phyloP scores from a whole-genome alignment of 1,140 invertebrate species.

The Galendromus occidentalis region DNA sequence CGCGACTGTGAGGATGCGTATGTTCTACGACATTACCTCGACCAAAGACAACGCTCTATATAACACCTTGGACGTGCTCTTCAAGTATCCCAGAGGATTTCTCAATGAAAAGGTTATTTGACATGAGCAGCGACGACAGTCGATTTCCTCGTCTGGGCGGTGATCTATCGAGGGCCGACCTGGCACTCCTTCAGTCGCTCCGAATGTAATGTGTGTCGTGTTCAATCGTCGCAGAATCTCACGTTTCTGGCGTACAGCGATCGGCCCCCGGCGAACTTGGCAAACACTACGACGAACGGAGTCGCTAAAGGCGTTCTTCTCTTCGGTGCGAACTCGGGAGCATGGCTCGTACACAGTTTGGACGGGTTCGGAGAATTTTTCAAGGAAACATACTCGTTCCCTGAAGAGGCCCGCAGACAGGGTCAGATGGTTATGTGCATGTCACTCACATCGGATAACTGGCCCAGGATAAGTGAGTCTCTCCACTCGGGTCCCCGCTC shows the following conservation, averaged over 20 bases:
- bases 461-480: background rate
- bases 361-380: background rate
- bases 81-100: slow-evolving; percentile 4
- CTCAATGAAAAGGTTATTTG: background rate
- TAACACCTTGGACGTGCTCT: slow-evolving; percentile 4
- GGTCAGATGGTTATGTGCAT: background rate
- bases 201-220: too few relatives aligned
- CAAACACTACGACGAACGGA: background rate
- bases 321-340: background rate
- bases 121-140: too few relatives aligned
- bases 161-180: too few relatives aligned
- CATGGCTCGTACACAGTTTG: background rate
- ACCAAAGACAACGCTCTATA: slow-evolving; percentile 7
- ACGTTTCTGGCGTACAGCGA: slow-evolving; percentile 4
- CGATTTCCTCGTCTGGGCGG: too few relatives aligned
- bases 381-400: background rate
- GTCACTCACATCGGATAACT: background rate
- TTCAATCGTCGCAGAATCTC: background rate
- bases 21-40: background rate
- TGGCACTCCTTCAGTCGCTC: too few relatives aligned
- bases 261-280: background rate
- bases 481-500: background rate
- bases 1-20: background rate
- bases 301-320: background rate
- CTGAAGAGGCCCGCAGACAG: background rate